These are phyloP conservation scores for Tethea ocularis DNA, from an alignment of 2,888 invertebrate species.

Conservation along the genomic window DNA sequence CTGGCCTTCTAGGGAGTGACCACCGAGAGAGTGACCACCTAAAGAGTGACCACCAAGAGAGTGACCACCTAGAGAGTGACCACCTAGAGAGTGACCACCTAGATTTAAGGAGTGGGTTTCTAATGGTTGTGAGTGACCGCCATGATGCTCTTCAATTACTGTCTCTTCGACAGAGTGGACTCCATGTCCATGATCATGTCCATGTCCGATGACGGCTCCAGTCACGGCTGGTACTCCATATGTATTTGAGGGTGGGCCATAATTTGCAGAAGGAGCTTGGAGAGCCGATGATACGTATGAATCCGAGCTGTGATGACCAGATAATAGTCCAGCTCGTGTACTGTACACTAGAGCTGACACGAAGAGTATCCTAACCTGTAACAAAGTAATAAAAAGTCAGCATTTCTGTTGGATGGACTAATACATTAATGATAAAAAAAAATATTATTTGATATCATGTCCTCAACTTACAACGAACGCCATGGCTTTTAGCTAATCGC, in stretches of 20 bases:
- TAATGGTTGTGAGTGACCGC: background rate
- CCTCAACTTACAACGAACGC: conserved; percentile 76
- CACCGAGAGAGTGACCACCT: background rate
- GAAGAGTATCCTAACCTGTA: conserved; percentile 71
- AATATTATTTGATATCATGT: conserved; percentile 18
- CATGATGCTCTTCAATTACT: conserved; percentile 33
- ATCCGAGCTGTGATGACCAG: conserved; percentile 56
- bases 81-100: background rate
- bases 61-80: background rate
- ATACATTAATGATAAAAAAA: background rate
- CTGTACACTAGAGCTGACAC: conserved; percentile 64
- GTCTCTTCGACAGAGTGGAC: conserved; percentile 29
- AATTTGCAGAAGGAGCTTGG: conserved; percentile 67
- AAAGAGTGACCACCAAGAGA: background rate
- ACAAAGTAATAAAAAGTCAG: conserved; percentile 32
- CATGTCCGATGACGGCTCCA: conserved; percentile 21
- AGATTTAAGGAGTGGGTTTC: too few species aligned
- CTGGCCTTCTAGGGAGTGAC: background rate
- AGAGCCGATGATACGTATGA: conserved; percentile 65
- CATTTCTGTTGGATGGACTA: background rate
- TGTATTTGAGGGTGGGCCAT: conserved; percentile 61
- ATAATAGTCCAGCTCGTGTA: conserved; percentile 58
- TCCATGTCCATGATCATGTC: conserved; percentile 16
- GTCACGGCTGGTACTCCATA: conserved; percentile 55
- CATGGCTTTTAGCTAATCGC: conserved; percentile 83